These are phyloP conservation scores for Drosophila azteca DNA, from an alignment of 1,140 invertebrate species.

Conservation along the genomic window DNA sequence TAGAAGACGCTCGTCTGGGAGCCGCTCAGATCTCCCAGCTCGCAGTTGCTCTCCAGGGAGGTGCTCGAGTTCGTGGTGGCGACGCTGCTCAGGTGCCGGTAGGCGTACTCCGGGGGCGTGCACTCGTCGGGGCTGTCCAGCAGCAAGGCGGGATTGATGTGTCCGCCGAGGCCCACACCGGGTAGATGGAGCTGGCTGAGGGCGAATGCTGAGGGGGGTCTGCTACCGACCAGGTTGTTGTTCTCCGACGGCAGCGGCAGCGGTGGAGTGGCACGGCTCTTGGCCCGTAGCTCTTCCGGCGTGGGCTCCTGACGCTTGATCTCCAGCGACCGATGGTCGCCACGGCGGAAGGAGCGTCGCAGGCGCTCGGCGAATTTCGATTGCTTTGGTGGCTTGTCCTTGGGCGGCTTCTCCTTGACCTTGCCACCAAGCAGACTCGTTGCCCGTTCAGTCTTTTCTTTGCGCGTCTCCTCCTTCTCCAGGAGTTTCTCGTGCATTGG, in stretches of 20 bases:
- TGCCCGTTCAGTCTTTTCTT: slow-evolving; percentile 71
- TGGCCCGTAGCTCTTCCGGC: slow-evolving; percentile 45
- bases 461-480: slow-evolving; percentile 65
- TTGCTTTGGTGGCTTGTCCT: slow-evolving; percentile 65
- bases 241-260: slow-evolving; percentile 35
- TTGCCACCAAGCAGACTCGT: slow-evolving; percentile 59
- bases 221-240: slow-evolving; percentile 28
- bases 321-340: slow-evolving; percentile 73
- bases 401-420: slow-evolving; percentile 60
- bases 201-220: slow-evolving; percentile 27
- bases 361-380: slow-evolving; percentile 74
- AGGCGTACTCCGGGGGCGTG: slow-evolving; percentile 79
- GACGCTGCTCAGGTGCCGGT: slow-evolving; percentile 77
- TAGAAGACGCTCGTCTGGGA: slow-evolving; percentile 69
- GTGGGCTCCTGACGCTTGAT: slow-evolving; percentile 58
- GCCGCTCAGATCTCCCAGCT: slow-evolving; percentile 60
- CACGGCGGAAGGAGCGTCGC: slow-evolving; percentile 73
- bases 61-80: slow-evolving; percentile 80
- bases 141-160: slow-evolving; percentile 75
- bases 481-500: slow-evolving; percentile 79
- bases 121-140: slow-evolving; percentile 79
- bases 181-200: slow-evolving; percentile 64
- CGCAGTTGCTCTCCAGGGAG: slow-evolving; percentile 75
- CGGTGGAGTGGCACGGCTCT: slow-evolving; percentile 42
- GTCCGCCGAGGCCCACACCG: slow-evolving; percentile 61